Percentiles rank a stretch among this genome's conserved stretches.
Evolutionary conservation across 2,113 vertebrate genomes (phyloP).

Genomic region (Hydrochoerus hydrochaeris): DNA sequence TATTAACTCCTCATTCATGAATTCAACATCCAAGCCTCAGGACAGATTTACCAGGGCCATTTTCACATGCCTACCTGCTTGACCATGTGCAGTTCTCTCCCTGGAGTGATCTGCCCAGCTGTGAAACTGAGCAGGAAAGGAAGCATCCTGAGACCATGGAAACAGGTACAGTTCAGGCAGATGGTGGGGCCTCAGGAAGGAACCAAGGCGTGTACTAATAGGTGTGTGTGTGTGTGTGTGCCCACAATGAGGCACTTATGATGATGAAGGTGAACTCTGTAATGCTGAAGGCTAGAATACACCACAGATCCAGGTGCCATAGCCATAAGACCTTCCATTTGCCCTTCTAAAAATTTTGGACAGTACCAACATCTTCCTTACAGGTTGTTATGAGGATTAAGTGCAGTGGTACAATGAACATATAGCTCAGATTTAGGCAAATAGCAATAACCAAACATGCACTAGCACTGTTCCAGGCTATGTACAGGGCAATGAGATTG

Average conservation of each 20-base stretch:
- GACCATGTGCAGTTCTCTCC: background rate
- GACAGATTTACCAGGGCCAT: background rate
- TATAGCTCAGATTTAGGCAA: background rate
- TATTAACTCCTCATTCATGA: conserved; percentile 27
- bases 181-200: background rate
- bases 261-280: background rate
- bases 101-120: background rate
- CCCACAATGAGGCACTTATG: background rate
- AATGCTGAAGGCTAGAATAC: background rate
- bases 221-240: too few species aligned
- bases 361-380: background rate
- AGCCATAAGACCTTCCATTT: background rate
- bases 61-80: background rate
- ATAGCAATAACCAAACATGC: background rate
- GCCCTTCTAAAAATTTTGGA: background rate
- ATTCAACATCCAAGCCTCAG: background rate
- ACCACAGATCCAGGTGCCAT: background rate
- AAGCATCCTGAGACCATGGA: background rate
- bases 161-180: background rate
- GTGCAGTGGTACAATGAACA: background rate
- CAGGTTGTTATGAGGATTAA: background rate
- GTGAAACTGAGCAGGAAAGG: background rate
- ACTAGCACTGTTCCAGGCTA: background rate
- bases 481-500: background rate
- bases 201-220: background rate